Evolutionary conservation across 2,113 vertebrate genomes (phyloP).

Genomic region (Rhineura floridana): DNA sequence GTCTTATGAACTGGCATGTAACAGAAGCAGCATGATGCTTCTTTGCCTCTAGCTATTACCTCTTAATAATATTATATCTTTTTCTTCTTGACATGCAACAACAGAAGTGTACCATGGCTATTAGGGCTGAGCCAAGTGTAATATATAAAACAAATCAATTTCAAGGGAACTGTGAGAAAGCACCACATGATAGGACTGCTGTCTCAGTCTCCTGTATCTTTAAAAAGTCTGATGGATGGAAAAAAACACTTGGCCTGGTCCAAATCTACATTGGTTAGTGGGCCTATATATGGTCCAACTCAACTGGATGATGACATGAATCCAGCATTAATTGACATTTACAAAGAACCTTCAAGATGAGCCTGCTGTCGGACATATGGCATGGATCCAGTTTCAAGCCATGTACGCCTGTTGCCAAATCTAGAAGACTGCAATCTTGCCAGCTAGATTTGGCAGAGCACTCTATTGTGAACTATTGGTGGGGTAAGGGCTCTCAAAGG

Average conservation of each 20-base stretch:
- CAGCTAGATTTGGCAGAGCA: background rate
- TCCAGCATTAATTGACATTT: background rate
- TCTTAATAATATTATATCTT: background rate
- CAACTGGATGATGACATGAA: background rate
- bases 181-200: background rate
- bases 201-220: background rate
- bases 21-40: background rate
- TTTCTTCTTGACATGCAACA: constrained; percentile 4
- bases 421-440: background rate
- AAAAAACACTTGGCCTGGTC: background rate
- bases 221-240: background rate
- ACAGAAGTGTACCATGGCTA: background rate
- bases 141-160: background rate
- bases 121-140: background rate
- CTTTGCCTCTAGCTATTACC: background rate
- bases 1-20: background rate
- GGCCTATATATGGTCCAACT: background rate
- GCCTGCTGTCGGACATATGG: background rate
- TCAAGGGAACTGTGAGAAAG: background rate
- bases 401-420: background rate
- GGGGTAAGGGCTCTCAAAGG: background rate
- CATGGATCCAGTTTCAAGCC: background rate
- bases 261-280: background rate
- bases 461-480: background rate
- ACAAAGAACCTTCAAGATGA: background rate